Percentiles rank a stretch among this genome's conserved stretches.
These are phyloP conservation scores for Meleagris gallopavo DNA, from an alignment of 2,113 vertebrate species.

Conservation along the genomic window DNA sequence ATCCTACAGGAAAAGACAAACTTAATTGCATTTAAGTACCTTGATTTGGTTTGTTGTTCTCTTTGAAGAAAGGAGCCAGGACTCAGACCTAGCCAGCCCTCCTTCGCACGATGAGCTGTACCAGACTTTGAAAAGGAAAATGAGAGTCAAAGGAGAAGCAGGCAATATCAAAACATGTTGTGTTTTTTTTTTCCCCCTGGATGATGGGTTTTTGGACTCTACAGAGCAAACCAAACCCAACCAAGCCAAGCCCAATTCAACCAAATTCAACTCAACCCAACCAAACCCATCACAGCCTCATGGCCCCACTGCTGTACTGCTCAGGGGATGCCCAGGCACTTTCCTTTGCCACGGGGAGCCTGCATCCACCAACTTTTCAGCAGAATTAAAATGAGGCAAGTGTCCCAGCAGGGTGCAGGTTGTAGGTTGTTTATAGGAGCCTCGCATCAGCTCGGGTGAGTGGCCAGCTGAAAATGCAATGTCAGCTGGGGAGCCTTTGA, in stretches of 20 bases:
- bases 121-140: neutral
- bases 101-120: accelerated
- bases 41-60: neutral
- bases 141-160: neutral
- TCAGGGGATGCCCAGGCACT: neutral
- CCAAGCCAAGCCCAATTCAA: no score
- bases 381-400: neutral
- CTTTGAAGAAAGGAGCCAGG: neutral
- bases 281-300: neutral
- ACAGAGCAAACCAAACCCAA: neutral
- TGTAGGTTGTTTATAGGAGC: neutral
- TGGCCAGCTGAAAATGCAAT: neutral
- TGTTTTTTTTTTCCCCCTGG: accelerated
- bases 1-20: constrained; percentile 20
- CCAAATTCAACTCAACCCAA: neutral
- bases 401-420: neutral
- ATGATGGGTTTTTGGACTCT: neutral
- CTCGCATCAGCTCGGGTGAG: accelerated
- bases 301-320: neutral
- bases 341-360: neutral
- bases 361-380: accelerated
- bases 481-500: neutral
- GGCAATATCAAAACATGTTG: neutral
- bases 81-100: neutral
- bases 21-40: constrained; percentile 50